Base-by-base conservation (phyloP, 2,797 vertebrate genomes). In the Naso thynnoides region DNA sequence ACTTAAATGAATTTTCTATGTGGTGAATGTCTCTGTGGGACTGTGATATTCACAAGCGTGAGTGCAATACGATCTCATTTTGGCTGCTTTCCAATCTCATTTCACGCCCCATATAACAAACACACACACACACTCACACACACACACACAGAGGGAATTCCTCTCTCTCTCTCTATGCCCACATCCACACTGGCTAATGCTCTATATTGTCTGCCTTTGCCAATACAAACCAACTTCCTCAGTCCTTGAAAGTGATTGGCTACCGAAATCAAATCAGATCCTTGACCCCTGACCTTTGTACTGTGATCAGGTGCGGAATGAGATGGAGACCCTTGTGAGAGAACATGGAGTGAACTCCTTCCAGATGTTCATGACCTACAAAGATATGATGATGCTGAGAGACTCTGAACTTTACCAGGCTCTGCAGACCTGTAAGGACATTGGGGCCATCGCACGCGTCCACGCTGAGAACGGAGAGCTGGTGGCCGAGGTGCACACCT, bases 311-410 rank as follows among this genome's bases (percentile, higher is more conserved):
- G 98, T 99, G 38, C 95, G 92, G 67, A 93, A 92, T 0, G 97
- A 99, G 91, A 99, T 99, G 98, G 97, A 98, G 93, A 94, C 90
- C 0, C 92, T 99, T 87, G 97, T 98, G 80, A 94, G 97, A 65
- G 98, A 99, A 84, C 96, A 97, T 0, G 93, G 93, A 4, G 92
- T 94, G 55, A 94, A 94, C 88, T 93, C 93, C 10, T 94, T 94
- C 85, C 92, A 93, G 88, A 92, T 94, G 90, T 93, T 72, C 84
- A 93, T 93, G 93, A 90, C 93, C 72, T 93, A 94, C 75, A 94
- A 92, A 83, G 93, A 94, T 64, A 57, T 69, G 71, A 90, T 93
- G 91, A 94, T 94, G 92, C 89, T 92, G 76, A 85, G 89, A 69
- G 92, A 93, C 67, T 89, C 82, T 0, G 92, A 94, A 86, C 86